Percentiles rank a stretch among this genome's conserved stretches.
Evolutionary conservation across 2,888 invertebrate species (phyloP).

Genomic region (Cotesia congregata): DNA sequence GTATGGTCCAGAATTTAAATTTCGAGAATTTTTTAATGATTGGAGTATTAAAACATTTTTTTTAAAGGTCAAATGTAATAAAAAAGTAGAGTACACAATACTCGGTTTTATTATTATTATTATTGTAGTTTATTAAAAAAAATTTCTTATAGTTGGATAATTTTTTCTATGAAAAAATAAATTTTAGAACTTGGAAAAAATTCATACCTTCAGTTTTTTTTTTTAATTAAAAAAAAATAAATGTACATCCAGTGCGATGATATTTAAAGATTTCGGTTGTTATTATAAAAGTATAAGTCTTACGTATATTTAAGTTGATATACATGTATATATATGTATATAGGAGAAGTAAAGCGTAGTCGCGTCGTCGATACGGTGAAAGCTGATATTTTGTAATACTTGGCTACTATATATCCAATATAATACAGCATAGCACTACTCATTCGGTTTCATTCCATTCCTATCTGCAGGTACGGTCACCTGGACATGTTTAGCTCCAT

Average conservation of each 20-base stretch:
- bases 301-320: background rate
- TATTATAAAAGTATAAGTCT: background rate
- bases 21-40: background rate
- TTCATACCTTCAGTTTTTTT: too few species aligned
- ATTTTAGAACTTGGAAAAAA: too few species aligned
- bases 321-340: background rate
- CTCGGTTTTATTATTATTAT: background rate
- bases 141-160: too few species aligned
- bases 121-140: background rate
- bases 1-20: too few species aligned
- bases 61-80: background rate
- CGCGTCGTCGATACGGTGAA: slow-evolving; percentile 63
- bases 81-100: background rate
- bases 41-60: background rate
- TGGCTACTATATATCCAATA: slow-evolving; percentile 52
- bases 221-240: too few species aligned
- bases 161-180: too few species aligned
- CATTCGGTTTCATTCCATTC: slow-evolving; percentile 63
- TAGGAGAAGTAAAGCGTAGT: background rate
- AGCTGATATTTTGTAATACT: slow-evolving; percentile 71
- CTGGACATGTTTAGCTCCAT: slow-evolving; percentile 10
- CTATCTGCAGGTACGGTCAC: slow-evolving; percentile 38
- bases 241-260: too few species aligned
- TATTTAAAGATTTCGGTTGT: too few species aligned
- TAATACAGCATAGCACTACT: background rate